phyloP scores from a whole-genome alignment of 1,140 invertebrate genomes.

The Pachyrhynchus sulphureomaculatus region DNA sequence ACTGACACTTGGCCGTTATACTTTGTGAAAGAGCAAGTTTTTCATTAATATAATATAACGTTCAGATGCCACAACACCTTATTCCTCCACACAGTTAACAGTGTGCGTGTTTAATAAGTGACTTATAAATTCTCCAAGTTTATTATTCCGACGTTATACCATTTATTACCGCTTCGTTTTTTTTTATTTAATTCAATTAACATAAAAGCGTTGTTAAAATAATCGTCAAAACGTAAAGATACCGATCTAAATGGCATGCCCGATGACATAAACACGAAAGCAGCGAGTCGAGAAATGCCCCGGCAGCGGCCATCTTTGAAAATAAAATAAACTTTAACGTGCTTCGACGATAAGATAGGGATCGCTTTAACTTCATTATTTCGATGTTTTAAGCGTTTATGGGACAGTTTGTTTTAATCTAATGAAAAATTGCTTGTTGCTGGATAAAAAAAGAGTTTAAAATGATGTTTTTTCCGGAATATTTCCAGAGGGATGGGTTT shows the following conservation, averaged over 20 bases:
- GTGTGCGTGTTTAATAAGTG: slow-evolving; percentile 13
- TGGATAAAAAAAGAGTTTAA: no score
- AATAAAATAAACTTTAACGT: not conserved
- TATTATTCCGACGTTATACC: slow-evolving; percentile 18
- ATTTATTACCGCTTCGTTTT: slow-evolving; percentile 17
- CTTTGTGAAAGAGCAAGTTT: no score
- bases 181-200: slow-evolving; percentile 26
- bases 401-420: no score
- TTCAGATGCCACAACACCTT: no score
- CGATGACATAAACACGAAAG: slow-evolving; percentile 15
- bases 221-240: slow-evolving; percentile 27
- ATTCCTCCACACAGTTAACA: no score
- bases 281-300: not conserved
- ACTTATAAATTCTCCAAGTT: slow-evolving; percentile 15
- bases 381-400: no score
- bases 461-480: no score
- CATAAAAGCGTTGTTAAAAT: slow-evolving; percentile 30
- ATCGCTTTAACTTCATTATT: not conserved
- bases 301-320: not conserved
- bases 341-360: not conserved
- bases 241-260: slow-evolving; percentile 18
- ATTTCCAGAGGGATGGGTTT: no score
- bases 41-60: no score
- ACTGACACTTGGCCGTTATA: no score
- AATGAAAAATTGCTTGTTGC: no score